phyloP scores from a whole-genome alignment of 2,797 vertebrate genomes.

The Saxicola maurus region DNA sequence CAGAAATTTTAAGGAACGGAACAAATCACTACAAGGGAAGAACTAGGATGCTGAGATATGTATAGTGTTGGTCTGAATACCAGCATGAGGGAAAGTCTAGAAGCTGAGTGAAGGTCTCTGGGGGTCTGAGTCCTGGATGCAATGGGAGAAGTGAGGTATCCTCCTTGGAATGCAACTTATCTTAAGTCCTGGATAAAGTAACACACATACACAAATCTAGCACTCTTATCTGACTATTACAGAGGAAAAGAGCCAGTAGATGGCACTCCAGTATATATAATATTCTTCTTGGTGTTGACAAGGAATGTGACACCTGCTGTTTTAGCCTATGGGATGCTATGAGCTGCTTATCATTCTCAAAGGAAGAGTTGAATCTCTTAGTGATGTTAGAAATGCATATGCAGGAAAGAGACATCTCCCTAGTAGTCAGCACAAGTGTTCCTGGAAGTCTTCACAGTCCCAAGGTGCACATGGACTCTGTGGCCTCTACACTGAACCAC shows the following conservation, averaged over 20 bases:
- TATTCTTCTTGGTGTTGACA: not conserved
- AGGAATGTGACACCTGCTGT: too few relatives aligned
- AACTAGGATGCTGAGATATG: not conserved
- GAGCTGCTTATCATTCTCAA: accelerated
- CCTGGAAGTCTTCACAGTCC: too few relatives aligned
- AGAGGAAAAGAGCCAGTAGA: not conserved
- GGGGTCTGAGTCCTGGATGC: accelerated
- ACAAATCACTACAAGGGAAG: not conserved
- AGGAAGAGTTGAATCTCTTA: not conserved
- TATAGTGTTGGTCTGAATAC: not conserved
- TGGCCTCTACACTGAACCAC: not conserved
- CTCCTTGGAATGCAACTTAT: not conserved
- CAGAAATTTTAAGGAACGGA: not conserved
- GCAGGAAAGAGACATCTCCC: not conserved
- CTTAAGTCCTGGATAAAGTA: not conserved
- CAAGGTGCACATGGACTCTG: too few relatives aligned
- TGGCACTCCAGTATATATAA: not conserved
- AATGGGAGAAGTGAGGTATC: not conserved
- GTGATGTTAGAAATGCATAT: not conserved
- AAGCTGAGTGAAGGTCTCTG: not conserved
- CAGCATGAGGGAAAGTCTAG: not conserved
- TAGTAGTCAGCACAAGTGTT: not conserved
- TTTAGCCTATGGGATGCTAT: accelerated
- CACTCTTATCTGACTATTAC: too few relatives aligned
- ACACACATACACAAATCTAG: accelerated